Evolutionary conservation across 2,888 invertebrate species (phyloP).

Genomic region (Thalpophila matura): DNA sequence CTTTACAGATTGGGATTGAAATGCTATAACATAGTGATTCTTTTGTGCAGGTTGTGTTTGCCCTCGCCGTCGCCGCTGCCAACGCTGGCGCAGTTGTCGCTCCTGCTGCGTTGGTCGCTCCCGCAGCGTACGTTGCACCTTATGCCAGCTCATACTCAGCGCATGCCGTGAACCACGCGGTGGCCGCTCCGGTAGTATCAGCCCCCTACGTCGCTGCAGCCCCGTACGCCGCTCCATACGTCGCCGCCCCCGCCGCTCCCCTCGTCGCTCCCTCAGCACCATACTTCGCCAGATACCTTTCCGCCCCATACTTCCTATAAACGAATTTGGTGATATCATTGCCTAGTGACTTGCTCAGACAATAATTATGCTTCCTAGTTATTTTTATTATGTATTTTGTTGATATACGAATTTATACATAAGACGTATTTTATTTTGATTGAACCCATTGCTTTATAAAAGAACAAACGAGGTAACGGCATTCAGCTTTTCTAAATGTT

Average conservation of each 20-base stretch:
- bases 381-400: slow-evolving; percentile 64
- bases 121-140: slow-evolving; percentile 92
- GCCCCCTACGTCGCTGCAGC: slow-evolving; percentile 76
- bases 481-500: slow-evolving; percentile 16
- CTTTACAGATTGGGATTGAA: neutral
- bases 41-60: slow-evolving; percentile 78
- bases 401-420: slow-evolving; percentile 51
- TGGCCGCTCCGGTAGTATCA: slow-evolving; percentile 92
- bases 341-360: slow-evolving; percentile 88
- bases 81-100: slow-evolving; percentile 81
- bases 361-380: slow-evolving; percentile 61
- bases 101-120: slow-evolving; percentile 89
- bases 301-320: slow-evolving; percentile 82
- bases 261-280: slow-evolving; percentile 67
- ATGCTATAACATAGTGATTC: neutral
- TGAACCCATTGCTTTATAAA: neutral
- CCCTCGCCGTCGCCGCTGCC: slow-evolving; percentile 78
- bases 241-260: slow-evolving; percentile 66
- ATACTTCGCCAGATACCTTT: slow-evolving; percentile 73
- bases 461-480: neutral
- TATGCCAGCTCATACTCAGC: slow-evolving; percentile 95
- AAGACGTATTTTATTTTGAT: slow-evolving; percentile 19
- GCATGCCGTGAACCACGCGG: slow-evolving; percentile 94
- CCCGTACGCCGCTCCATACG: slow-evolving; percentile 61
- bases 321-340: slow-evolving; percentile 86